A percentile compares a stretch with the other conserved stretches of the same genome.
phyloP scores from a whole-genome alignment of 1,140 invertebrate genomes.

The Brachionus rubens region DNA sequence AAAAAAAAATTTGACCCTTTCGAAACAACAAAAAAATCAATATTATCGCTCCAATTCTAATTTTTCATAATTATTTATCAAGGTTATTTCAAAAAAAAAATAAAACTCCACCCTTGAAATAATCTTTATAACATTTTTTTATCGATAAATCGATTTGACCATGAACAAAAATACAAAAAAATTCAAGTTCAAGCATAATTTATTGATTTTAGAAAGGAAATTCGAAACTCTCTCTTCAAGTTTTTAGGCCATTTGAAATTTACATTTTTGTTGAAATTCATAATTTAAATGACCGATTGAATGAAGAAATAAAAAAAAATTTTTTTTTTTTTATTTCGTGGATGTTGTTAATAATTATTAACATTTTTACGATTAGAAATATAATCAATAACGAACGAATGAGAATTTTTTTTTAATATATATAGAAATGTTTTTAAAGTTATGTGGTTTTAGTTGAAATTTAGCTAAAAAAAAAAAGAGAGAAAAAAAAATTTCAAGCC shows the following conservation, averaged over 20 bases:
- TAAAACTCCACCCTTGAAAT: not conserved
- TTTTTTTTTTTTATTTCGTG: not conserved
- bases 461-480: too few species aligned
- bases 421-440: conserved; percentile 26
- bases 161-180: not conserved
- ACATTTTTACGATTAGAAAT: conserved; percentile 38
- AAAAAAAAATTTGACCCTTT: conserved; percentile 32
- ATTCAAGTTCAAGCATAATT: conserved; percentile 38
- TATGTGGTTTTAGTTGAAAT: conserved; percentile 21
- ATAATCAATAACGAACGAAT: conserved; percentile 25
- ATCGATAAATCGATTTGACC: conserved; percentile 16
- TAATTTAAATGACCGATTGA: conserved; percentile 32
- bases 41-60: conserved; percentile 38
- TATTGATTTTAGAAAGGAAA: conserved; percentile 27
- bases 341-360: conserved; percentile 40
- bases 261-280: not conserved
- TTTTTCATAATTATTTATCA: conserved; percentile 45
- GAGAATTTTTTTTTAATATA: conserved; percentile 5
- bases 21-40: not conserved
- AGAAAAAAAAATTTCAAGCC: too few species aligned
- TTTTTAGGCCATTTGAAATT: conserved; percentile 37
- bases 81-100: conserved; percentile 27
- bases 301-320: not conserved
- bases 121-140: conserved; percentile 13
- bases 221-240: not conserved